These are phyloP conservation scores for Elanoides forficatus DNA, from an alignment of 2,113 vertebrate species.

Conservation along the genomic window DNA sequence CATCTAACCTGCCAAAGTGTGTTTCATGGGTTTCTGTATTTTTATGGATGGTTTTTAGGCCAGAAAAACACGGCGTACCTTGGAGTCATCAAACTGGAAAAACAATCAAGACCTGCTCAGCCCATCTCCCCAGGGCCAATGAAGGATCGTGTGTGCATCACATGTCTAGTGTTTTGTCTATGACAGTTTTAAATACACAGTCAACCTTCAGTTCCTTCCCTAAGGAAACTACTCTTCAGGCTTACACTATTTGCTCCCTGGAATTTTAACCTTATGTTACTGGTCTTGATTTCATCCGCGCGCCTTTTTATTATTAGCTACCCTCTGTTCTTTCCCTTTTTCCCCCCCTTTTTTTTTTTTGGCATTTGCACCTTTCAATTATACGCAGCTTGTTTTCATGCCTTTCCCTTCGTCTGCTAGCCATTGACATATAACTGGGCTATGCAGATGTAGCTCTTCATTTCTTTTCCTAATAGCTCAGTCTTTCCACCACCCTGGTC, in stretches of 20 bases:
- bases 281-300: neutral
- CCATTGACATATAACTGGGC: neutral
- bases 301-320: neutral
- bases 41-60: neutral
- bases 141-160: neutral
- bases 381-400: neutral
- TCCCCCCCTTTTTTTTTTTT: too few relatives aligned
- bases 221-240: neutral
- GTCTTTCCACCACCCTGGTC: neutral
- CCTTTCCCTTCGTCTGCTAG: neutral
- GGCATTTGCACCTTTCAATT: neutral
- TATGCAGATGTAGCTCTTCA: neutral
- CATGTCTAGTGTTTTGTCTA: constrained; percentile 14
- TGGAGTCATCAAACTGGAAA: constrained; percentile 42
- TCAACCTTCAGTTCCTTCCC: neutral
- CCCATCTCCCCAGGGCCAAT: neutral
- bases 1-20: neutral
- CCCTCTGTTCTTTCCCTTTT: fast-evolving
- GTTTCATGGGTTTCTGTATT: constrained; percentile 23
- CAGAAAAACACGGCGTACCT: constrained; percentile 24
- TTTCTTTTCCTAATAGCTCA: neutral
- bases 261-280: neutral
- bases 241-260: neutral
- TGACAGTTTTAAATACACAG: neutral
- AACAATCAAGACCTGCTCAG: constrained; percentile 23